Percentiles rank a stretch among this genome's conserved stretches.
phyloP scores from a whole-genome alignment of 1,140 invertebrate genomes.

The Zophobas morio region DNA sequence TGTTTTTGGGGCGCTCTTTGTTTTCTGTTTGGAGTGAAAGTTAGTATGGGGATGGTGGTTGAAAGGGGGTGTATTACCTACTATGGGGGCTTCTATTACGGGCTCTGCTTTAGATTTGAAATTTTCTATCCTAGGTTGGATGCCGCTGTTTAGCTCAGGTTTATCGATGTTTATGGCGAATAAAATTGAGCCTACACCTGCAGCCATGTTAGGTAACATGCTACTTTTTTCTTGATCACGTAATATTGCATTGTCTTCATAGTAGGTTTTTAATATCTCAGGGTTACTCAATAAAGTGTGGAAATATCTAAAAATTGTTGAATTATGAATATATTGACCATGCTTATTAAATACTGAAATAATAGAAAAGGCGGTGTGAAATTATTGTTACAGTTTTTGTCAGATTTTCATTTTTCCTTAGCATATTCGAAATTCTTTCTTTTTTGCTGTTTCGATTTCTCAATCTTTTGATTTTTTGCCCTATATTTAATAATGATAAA shows the following conservation, averaged over 20 bases:
- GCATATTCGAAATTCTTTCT: too few relatives aligned
- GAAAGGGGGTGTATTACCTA: constrained; percentile 54
- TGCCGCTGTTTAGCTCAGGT: constrained; percentile 78
- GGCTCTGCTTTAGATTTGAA: constrained; percentile 65
- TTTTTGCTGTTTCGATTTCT: too few relatives aligned
- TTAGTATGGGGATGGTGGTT: background rate
- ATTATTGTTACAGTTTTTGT: background rate
- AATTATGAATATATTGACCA: too few relatives aligned
- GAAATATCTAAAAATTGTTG: constrained; percentile 71
- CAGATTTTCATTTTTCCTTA: too few relatives aligned
- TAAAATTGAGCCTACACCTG: constrained; percentile 87
- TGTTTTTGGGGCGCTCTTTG: constrained; percentile 47
- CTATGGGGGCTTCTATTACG: constrained; percentile 68
- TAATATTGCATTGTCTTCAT: constrained; percentile 88
- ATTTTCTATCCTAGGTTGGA: constrained; percentile 55
- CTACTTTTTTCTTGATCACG: constrained; percentile 81
- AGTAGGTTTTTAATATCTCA: constrained; percentile 79
- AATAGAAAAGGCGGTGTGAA: background rate
- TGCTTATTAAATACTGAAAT: constrained; percentile 44
- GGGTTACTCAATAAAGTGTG: constrained; percentile 81
- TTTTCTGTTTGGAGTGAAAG: constrained; percentile 29
- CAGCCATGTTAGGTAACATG: constrained; percentile 85
- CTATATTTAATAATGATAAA: too few relatives aligned
- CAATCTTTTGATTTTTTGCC: too few relatives aligned
- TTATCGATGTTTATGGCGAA: constrained; percentile 94